phyloP scores from a whole-genome alignment of 1,140 invertebrate genomes.

The Drosophila saltans region DNA sequence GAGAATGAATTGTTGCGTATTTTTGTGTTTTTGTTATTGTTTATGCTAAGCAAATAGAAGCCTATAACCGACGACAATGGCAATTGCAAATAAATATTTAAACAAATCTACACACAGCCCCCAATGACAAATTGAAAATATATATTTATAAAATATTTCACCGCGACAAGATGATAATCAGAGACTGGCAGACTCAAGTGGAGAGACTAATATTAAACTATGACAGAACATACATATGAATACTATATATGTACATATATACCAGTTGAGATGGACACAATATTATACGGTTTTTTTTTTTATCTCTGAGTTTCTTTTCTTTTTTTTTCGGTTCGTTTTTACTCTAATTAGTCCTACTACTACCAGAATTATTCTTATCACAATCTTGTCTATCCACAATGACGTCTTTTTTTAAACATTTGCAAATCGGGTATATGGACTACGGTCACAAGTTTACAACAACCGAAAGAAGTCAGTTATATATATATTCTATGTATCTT shows the following conservation, averaged over 20 bases:
- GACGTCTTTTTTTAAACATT: constrained; percentile 55
- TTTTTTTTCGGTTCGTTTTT: constrained; percentile 15
- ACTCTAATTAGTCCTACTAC: constrained; percentile 19
- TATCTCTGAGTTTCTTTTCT: constrained; percentile 22
- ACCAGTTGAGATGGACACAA: not conserved
- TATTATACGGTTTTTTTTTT: not conserved
- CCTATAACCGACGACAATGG: not conserved
- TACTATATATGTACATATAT: constrained; percentile 6
- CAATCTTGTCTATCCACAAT: constrained; percentile 49
- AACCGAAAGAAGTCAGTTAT: not conserved
- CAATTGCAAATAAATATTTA: constrained; percentile 14
- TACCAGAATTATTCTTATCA: constrained; percentile 51
- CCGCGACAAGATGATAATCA: constrained; percentile 45
- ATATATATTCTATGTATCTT: no score
- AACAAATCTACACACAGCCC: not conserved
- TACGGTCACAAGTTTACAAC: not conserved
- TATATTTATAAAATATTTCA: not conserved
- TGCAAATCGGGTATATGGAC: not conserved
- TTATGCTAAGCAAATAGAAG: constrained; percentile 40
- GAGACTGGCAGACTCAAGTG: constrained; percentile 34
- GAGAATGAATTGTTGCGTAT: not conserved
- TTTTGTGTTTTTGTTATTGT: not conserved
- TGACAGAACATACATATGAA: not conserved
- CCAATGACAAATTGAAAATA: constrained; percentile 54
- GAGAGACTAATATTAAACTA: constrained; percentile 49